phyloP scores from a whole-genome alignment of 2,113 vertebrate species.

The Arenaria interpres region DNA sequence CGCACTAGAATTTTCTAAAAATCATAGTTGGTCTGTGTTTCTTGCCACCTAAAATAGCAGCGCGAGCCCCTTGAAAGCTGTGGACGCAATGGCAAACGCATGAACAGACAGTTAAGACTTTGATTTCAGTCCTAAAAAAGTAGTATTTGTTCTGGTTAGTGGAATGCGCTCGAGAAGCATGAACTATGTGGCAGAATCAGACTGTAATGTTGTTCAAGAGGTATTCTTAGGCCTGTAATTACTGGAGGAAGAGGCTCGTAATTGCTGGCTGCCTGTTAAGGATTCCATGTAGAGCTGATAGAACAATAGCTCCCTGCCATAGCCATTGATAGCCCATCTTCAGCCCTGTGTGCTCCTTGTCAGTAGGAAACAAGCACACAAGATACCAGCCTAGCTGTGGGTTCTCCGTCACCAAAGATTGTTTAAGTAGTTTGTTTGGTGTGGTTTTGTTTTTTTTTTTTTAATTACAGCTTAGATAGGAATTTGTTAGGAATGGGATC shows the following conservation, averaged over 20 bases:
- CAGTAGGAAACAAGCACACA: neutral
- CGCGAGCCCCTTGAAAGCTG: neutral
- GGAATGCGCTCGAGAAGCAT: neutral
- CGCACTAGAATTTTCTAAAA: neutral
- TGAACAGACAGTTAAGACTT: neutral
- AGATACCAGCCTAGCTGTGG: neutral
- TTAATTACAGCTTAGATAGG: neutral
- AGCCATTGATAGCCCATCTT: neutral
- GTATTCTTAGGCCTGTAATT: neutral
- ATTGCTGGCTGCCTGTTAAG: slow-evolving; percentile 10
- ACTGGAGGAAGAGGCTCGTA: neutral
- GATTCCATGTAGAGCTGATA: neutral
- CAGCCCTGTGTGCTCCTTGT: neutral
- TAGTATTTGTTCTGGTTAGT: neutral
- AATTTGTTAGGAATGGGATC: neutral
- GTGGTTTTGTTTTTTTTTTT: neutral
- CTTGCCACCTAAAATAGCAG: neutral
- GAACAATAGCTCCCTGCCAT: neutral
- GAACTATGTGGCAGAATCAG: accelerated
- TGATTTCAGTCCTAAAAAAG: neutral
- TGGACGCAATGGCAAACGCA: neutral
- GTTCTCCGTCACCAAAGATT: neutral
- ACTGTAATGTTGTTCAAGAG: neutral
- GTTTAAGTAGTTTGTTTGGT: neutral
- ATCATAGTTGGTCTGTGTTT: neutral